These are phyloP conservation scores for Camponotus vicinus DNA, from an alignment of 1,140 invertebrate genomes.

Conservation along the genomic window DNA sequence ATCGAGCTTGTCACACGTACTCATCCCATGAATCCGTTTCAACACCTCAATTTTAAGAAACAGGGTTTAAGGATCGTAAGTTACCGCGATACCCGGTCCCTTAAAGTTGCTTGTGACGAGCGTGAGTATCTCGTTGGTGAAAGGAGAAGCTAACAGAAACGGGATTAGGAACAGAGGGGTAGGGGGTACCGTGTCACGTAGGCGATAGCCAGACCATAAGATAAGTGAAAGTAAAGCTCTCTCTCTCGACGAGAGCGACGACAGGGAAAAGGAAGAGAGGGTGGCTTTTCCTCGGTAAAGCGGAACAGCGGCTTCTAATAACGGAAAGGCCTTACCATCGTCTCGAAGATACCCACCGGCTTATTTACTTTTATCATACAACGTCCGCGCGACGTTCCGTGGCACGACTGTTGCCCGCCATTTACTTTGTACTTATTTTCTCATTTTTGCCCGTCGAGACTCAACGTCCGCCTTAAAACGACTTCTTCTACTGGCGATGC, in stretches of 20 bases:
- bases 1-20: neutral
- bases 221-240: conserved; percentile 58
- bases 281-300: conserved; percentile 21
- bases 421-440: conserved; percentile 59
- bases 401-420: conserved; percentile 46
- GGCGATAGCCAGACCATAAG: conserved; percentile 48
- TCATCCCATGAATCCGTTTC: neutral
- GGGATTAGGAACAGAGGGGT: conserved; percentile 25
- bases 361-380: conserved; percentile 62
- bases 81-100: neutral
- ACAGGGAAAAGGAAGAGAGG: neutral
- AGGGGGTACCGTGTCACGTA: conserved; percentile 24
- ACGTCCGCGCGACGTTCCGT: conserved; percentile 52
- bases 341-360: conserved; percentile 43
- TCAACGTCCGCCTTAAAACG: conserved; percentile 33
- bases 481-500: conserved; percentile 31
- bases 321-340: conserved; percentile 40
- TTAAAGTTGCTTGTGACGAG: conserved; percentile 16
- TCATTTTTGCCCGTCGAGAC: conserved; percentile 57
- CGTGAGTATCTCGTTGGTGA: conserved; percentile 34
- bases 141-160: conserved; percentile 48
- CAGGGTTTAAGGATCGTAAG: neutral
- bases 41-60: conserved; percentile 5
- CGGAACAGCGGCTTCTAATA: conserved; percentile 39
- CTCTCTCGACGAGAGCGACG: neutral